Conservation (phyloP, 2,113 vertebrate genomes). For the Mystacornis crossleyi region DNA sequence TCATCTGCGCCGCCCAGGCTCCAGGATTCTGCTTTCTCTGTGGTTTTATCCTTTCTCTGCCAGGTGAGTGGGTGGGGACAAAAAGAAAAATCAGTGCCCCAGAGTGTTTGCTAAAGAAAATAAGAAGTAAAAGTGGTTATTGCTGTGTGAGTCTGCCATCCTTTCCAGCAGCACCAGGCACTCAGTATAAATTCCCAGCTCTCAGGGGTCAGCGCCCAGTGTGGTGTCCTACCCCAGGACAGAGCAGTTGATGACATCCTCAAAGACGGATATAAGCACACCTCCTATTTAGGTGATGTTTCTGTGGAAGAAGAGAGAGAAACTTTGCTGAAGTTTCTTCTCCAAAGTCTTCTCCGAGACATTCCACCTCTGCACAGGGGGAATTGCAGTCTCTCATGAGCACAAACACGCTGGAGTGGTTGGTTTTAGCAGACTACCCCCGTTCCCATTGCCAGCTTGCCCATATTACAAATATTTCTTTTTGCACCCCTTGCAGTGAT, state of each 20-base stretch:
- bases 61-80: background rate
- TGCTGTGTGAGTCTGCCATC: background rate
- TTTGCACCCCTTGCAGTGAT: background rate
- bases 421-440: background rate
- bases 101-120: background rate
- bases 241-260: background rate
- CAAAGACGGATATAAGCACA: accelerated
- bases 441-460: background rate
- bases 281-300: background rate
- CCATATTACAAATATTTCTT: background rate
- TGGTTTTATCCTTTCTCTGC: background rate
- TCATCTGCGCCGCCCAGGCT: background rate
- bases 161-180: background rate
- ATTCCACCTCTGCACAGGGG: background rate
- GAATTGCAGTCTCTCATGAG: background rate
- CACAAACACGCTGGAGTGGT: accelerated
- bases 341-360: background rate
- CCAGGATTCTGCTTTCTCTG: accelerated
- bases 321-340: background rate
- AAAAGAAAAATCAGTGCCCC: background rate
- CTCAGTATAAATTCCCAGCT: background rate
- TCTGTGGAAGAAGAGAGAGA: background rate
- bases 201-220: accelerated
- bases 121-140: background rate
- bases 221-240: background rate